Evolutionary conservation across 2,113 vertebrate species (phyloP), one percentile per base, ranked within the genome.

Genomic region (Phyllostomus discolor): DNA sequence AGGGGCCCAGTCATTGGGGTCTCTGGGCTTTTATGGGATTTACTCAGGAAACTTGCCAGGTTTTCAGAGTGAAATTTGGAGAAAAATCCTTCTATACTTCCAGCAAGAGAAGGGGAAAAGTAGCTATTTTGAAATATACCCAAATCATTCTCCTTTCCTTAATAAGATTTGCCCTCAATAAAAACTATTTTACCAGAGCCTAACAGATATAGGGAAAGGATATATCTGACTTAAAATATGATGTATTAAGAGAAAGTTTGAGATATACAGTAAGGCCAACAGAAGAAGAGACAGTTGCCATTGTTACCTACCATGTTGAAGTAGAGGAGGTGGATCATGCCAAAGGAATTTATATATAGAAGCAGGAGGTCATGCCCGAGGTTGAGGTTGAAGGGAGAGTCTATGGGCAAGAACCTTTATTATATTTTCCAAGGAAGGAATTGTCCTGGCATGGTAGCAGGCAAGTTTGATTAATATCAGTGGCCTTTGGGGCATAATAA

Each of bases 301-400:
- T 19, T 50, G 11, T n/a, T 59, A 50, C 35, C 89, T 41, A 31
- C 2, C 26, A 6, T 80, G 85, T 28, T 22, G 12, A 78, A 26
- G 48, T 62, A 16, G 41, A 62, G 14, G 15, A 10, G 24, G 14
- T 19, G 54, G 3, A 43, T 7, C n/a, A 48, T 15, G 20, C 20
- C 15, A 16, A 5, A 4, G 5, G 2, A 33, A 2, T 79, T n/a
- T 31, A 16, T 5, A 24, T 1, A 7, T 1, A 12, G 24, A 38
- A 59, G 57, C 15, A 48, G 10, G 26, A 62, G 22, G 24, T 67
- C 24, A 54, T 3, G 19, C 16, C 8, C 10, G 70, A 28, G 5
- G 4, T 11, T 10, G 1, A 76, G 28, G 41, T 5, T 24, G 10
- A 83, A 62, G 26, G 41, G 41, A n/a, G 31, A 5, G 52, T 22